Conservation (phyloP, 1,140 invertebrate genomes). For the Monomorium pharaonis region DNA sequence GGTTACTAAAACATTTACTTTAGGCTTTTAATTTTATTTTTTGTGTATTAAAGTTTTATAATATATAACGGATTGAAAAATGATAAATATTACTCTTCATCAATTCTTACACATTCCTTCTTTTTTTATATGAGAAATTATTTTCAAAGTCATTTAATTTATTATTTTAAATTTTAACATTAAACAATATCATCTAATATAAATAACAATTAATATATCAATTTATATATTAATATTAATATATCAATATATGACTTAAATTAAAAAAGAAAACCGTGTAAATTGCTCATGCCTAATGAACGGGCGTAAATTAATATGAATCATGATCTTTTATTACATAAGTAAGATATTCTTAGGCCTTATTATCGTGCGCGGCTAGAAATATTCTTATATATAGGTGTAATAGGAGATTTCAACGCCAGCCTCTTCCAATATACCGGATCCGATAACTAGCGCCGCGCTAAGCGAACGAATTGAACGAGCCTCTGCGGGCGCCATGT, state of each 20-base stretch:
- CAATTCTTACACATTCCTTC: not conserved
- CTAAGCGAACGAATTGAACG: constrained; percentile 56
- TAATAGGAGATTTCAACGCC: constrained; percentile 20
- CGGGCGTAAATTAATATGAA: constrained; percentile 19
- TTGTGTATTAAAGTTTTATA: too few relatives aligned
- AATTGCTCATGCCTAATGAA: constrained; percentile 12
- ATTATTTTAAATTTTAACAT: not conserved
- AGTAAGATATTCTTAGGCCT: constrained; percentile 2
- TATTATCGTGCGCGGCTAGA: not conserved
- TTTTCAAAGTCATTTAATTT: not conserved
- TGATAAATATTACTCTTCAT: not conserved
- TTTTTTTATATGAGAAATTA: not conserved
- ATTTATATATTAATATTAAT: not conserved
- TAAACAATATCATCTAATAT: too few relatives aligned
- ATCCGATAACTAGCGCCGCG: constrained; percentile 73
- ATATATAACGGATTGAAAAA: not conserved
- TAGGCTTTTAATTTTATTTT: too few relatives aligned
- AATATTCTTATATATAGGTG: not conserved
- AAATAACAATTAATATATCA: not conserved
- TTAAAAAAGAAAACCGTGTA: not conserved
- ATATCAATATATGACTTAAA: not conserved
- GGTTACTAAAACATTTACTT: too few relatives aligned
- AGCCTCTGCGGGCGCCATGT: constrained; percentile 69
- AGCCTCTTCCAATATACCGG: not conserved
- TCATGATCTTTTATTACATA: not conserved